phyloP scores from a whole-genome alignment of 1,140 invertebrate species.

The Tetramorium parvispinum region DNA sequence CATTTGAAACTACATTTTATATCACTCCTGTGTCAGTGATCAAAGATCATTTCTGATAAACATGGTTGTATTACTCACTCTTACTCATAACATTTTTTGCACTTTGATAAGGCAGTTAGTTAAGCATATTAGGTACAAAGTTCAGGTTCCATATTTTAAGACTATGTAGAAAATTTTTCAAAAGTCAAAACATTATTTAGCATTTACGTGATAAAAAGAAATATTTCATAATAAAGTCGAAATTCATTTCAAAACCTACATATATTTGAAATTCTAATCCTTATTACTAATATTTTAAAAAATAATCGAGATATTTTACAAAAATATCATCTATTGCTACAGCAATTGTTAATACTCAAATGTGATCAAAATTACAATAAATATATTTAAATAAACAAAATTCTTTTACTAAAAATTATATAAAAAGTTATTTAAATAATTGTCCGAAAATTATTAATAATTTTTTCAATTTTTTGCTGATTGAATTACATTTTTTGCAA shows the following conservation, averaged over 20 bases:
- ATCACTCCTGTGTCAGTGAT: constrained; percentile 12
- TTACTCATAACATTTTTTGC: neutral
- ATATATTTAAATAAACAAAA: neutral
- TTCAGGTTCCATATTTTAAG: neutral
- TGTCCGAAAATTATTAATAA: neutral
- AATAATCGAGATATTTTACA: neutral
- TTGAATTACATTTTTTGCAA: neutral
- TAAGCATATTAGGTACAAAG: neutral
- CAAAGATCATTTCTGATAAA: constrained; percentile 34
- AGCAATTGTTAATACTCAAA: neutral
- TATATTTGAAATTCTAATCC: neutral
- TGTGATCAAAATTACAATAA: neutral
- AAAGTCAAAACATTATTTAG: neutral
- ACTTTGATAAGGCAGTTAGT: neutral
- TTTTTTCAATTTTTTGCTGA: neutral
- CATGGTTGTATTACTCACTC: constrained; percentile 35
- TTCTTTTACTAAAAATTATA: neutral
- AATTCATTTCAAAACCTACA: neutral
- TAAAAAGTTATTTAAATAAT: neutral
- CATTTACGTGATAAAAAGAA: neutral
- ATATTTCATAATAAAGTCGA: neutral
- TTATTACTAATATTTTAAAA: neutral
- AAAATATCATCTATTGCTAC: neutral
- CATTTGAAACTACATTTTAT: constrained; percentile 24
- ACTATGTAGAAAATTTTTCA: neutral